Base-by-base conservation (phyloP, 1,140 invertebrate species). In the Drosophila carrolli region DNA sequence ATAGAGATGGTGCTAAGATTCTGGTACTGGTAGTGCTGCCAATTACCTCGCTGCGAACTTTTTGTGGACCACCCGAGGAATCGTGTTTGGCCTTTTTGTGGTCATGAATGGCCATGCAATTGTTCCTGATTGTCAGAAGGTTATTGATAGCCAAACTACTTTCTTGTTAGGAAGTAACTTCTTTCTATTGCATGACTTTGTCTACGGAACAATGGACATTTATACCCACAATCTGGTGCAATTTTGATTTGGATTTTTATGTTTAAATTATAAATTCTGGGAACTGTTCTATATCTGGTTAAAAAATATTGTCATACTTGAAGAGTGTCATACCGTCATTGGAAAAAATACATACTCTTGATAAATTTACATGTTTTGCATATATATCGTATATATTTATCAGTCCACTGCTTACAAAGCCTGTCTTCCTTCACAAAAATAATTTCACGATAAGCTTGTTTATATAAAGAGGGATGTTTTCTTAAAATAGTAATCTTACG, bases 1-100 rank as follows among this genome's bases (percentile, higher is more conserved):
- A 23, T 13, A 60, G 58, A 47, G 58, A 19, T 16, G 27, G 46
- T 47, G 29, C 32, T 44, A 61, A 44, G 66, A 81, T 63, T 51
- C 62, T 76, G 57, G n/a, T 37, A 40, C 53, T 54, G 38, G 43
- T 43, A 61, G 65, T 72, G 46, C 60, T 58, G 54, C 68, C 80
- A 80, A 89, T 83, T 83, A 83, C 59, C 48, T 70, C 48, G 62
- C 83, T 89, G 84, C 84, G 53, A 84, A 89, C 77, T 89, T 70
- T 48, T 51, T 70, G 13, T 67, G 62, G 84, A 89, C 84, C 84
- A 89, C 84, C 84, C 77, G 61, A 83, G 32, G 77, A 71, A 62
- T 66, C 62, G 78, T 89, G 84, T 89, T 89, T 89, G 76, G 80
- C 80, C 80, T 89, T 54, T 81, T 89, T 89, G 84, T 89, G 84